A percentile compares a stretch with the other conserved stretches of the same genome.
These are phyloP conservation scores for Dorcus hopei DNA, from an alignment of 2,888 invertebrate species.

Conservation along the genomic window DNA sequence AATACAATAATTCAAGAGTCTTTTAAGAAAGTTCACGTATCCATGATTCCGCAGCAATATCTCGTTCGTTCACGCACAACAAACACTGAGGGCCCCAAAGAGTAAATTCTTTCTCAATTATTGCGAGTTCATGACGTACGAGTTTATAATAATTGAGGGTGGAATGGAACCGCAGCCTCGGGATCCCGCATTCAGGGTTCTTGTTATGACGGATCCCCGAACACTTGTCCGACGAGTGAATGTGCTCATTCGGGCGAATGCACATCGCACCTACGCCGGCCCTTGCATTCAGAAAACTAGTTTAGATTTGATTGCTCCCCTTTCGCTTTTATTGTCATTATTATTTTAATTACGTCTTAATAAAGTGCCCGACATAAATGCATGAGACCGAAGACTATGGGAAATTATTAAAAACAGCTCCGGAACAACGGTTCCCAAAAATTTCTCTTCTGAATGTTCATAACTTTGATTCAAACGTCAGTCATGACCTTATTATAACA, in stretches of 20 bases:
- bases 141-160: conserved; percentile 15
- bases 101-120: conserved; percentile 41
- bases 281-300: not conserved
- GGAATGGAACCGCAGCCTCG: not conserved
- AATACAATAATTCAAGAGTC: no score
- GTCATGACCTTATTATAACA: no score
- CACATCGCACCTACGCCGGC: conserved; percentile 43
- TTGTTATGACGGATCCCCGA: conserved; percentile 8
- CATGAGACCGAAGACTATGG: not conserved
- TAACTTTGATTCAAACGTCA: no score
- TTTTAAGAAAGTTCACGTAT: no score
- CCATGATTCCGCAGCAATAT: no score
- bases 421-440: no score
- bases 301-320: conserved; percentile 10
- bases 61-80: not conserved
- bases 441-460: no score
- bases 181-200: not conserved
- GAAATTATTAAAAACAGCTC: not conserved
- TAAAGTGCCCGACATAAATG: conserved; percentile 7
- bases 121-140: conserved; percentile 22
- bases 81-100: conserved; percentile 23
- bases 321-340: conserved; percentile 5
- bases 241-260: conserved; percentile 37
- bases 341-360: conserved; percentile 17
- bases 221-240: conserved; percentile 38